Conservation (phyloP, 2,888 invertebrate genomes). For the Erebia palarica region DNA sequence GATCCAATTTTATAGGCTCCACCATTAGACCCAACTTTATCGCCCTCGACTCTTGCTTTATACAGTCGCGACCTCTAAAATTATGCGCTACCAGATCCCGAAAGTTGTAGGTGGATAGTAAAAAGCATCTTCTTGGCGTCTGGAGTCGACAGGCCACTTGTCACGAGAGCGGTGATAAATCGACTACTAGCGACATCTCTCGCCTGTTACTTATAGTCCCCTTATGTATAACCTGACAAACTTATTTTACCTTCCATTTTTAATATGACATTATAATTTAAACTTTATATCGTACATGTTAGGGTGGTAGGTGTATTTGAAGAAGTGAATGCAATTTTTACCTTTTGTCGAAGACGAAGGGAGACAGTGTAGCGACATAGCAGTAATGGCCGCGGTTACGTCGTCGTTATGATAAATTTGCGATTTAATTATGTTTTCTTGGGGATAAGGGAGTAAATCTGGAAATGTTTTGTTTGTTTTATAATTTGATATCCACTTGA, state of each 20-base stretch:
- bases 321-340: neutral
- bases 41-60: slow-evolving; percentile 8
- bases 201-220: slow-evolving; percentile 75
- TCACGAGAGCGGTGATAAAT: slow-evolving; percentile 79
- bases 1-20: neutral
- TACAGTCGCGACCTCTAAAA: slow-evolving; percentile 41
- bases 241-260: slow-evolving; percentile 16
- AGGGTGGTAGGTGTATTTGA: slow-evolving; percentile 16
- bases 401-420: slow-evolving; percentile 67
- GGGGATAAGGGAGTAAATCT: slow-evolving; percentile 45
- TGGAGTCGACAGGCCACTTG: slow-evolving; percentile 75
- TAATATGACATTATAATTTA: slow-evolving; percentile 28
- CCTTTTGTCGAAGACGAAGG: slow-evolving; percentile 48
- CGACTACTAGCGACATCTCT: slow-evolving; percentile 67
- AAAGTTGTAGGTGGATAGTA: slow-evolving; percentile 51
- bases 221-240: slow-evolving; percentile 58
- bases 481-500: slow-evolving; percentile 22
- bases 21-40: neutral
- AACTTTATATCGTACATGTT: slow-evolving; percentile 35
- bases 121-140: slow-evolving; percentile 69
- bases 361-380: slow-evolving; percentile 58
- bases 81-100: slow-evolving; percentile 44
- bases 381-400: slow-evolving; percentile 64
- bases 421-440: slow-evolving; percentile 67
- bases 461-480: slow-evolving; percentile 44